These are phyloP conservation scores for Oryctes rhinoceros DNA, from an alignment of 1,140 invertebrate species.

Conservation along the genomic window DNA sequence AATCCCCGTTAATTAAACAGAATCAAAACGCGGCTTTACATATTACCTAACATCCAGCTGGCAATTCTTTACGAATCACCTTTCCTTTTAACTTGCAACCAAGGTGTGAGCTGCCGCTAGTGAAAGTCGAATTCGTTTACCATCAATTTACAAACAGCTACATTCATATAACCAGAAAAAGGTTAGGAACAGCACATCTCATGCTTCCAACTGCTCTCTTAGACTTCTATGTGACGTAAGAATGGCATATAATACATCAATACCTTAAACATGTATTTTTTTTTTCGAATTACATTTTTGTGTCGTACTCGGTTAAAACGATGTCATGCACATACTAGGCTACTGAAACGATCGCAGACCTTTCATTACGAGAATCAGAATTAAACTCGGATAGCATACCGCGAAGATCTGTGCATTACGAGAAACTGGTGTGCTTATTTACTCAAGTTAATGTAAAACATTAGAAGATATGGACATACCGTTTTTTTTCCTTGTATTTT, in stretches of 20 bases:
- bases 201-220: not conserved
- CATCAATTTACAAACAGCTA: not conserved
- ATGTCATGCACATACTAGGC: not conserved
- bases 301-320: not conserved
- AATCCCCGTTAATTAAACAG: not conserved
- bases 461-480: not conserved
- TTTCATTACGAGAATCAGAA: too few species aligned
- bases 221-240: not conserved
- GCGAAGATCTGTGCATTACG: too few species aligned
- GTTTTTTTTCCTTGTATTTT: not conserved
- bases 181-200: not conserved
- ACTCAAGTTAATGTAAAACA: too few species aligned
- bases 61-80: conserved; percentile 3
- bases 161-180: too few species aligned
- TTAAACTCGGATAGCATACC: too few species aligned
- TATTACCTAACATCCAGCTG: conserved; percentile 16
- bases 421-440: too few species aligned
- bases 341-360: not conserved
- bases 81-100: not conserved
- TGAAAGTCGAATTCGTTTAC: conserved; percentile 14
- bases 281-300: not conserved
- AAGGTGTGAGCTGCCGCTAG: not conserved
- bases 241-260: not conserved
- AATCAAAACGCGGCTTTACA: not conserved
- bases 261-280: not conserved